Conservation (phyloP, 2,113 vertebrate species). For the Fregata magnificens region DNA sequence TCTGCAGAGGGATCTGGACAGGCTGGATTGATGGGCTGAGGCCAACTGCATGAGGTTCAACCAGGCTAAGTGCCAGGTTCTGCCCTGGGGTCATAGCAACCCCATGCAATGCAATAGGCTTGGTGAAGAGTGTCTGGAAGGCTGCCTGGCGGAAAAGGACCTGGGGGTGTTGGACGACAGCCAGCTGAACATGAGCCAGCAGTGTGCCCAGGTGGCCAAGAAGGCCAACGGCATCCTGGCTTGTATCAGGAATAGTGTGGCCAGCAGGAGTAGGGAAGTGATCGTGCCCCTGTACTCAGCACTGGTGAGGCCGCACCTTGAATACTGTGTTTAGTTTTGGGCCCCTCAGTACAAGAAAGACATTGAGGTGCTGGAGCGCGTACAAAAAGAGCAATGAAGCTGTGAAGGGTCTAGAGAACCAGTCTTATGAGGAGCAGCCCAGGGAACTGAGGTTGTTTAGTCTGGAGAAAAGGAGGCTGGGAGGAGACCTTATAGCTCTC, state of each 20-base stretch:
- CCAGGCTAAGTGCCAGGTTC: accelerated
- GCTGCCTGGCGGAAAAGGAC: not conserved
- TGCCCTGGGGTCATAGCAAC: not conserved
- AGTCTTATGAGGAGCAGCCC: not conserved
- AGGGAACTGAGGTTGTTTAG: not conserved
- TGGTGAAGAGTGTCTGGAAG: not conserved
- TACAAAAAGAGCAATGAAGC: not conserved
- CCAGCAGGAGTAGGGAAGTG: not conserved
- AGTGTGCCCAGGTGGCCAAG: not conserved
- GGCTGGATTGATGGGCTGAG: not conserved
- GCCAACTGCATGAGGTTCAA: not conserved
- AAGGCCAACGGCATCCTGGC: not conserved
- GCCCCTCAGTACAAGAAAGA: not conserved
- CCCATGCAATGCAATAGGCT: not conserved
- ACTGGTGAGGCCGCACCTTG: accelerated
- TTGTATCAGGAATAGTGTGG: not conserved
- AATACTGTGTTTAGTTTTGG: not conserved
- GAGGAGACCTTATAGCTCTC: not conserved
- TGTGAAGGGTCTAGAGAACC: not conserved
- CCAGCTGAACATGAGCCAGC: accelerated
- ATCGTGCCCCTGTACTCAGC: accelerated
- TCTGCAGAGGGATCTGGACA: not conserved
- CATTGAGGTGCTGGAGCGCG: not conserved
- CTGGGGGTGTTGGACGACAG: not conserved
- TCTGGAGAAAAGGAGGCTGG: not conserved